Base-by-base conservation (phyloP, 2,113 vertebrate species). In the Mola mola region DNA sequence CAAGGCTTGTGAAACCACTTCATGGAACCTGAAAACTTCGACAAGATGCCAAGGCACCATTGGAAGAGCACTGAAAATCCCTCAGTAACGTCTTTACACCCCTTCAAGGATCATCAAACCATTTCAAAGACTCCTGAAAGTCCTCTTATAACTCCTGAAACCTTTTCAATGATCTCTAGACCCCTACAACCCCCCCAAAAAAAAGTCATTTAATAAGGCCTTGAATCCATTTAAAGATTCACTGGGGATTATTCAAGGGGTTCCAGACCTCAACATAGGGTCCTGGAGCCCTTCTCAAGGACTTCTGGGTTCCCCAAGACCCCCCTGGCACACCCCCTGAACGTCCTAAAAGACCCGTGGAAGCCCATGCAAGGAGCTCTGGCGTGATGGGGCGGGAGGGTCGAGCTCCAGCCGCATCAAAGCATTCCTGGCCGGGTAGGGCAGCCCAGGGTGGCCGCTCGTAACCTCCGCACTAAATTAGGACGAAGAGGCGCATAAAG, bases 401-500 rank as follows among this genome's bases (percentile, higher is more conserved):
- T 63, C 55, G n/a, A 5, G 42, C 31, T 29, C 10, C 2, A 38
- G 4, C 75, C 51, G 65, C 79, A 94, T 96, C 93, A 98, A 96
- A 96, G 94, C 94, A 94, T 96, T 96, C 93, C 81, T 92, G 61
- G 4, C 0, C 38, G 60, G 89, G 78, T 79, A 62, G 75, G 61
- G 91, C 86, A 65, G 87, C 88, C 68, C 33, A 83, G 90, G 91
- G 90, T 91, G 90, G 88, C 86, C 71, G 78, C 69, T 85, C 79
- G 68, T 92, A 92, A 93, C 92, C 90, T 63, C 53, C 41, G 71
- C 82, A 87, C 91, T 95, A 95, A 93, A 95, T 95, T 94, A 88
- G 75, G 63, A 77, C 68, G 75, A 49, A 72, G 80, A 80, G 76
- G 77, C 66, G 69, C 79, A 81, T 86, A 82, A 75, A 88, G 86